These are phyloP conservation scores for Sesia apiformis DNA, from an alignment of 2,888 invertebrate species.

Conservation along the genomic window DNA sequence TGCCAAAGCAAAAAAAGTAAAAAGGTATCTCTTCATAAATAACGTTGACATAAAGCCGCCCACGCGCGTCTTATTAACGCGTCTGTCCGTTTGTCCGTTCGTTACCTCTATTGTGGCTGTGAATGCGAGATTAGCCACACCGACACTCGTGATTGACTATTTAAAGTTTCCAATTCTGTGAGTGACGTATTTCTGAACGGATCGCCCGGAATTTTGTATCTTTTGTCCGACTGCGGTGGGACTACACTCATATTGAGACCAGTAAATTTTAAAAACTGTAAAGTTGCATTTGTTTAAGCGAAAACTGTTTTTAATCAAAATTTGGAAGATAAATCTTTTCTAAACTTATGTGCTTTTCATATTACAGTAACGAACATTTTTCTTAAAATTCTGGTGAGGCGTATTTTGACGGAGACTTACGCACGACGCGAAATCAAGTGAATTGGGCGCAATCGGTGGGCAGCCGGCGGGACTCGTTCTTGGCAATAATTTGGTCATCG, in stretches of 20 bases:
- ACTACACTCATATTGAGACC: too few relatives aligned
- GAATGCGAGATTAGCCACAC: constrained; percentile 70
- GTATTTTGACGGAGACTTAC: not conserved
- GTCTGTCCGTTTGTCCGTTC: constrained; percentile 69
- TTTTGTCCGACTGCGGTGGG: not conserved
- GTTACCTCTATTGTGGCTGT: constrained; percentile 68
- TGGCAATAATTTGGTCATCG: constrained; percentile 67
- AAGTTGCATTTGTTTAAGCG: too few relatives aligned
- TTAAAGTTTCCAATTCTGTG: constrained; percentile 55
- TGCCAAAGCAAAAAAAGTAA: constrained; percentile 43
- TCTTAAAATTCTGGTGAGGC: too few relatives aligned
- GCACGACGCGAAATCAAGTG: constrained; percentile 30
- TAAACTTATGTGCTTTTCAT: too few relatives aligned
- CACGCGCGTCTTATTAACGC: constrained; percentile 70
- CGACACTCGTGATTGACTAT: constrained; percentile 69
- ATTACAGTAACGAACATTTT: too few relatives aligned
- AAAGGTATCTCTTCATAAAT: constrained; percentile 63
- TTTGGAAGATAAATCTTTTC: too few relatives aligned
- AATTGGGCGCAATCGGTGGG: constrained; percentile 25
- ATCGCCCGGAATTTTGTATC: constrained; percentile 9
- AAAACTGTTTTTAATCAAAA: too few relatives aligned
- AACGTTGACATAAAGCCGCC: constrained; percentile 70
- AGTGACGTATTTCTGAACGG: constrained; percentile 47
- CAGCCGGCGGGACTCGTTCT: constrained; percentile 50
- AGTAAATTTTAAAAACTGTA: too few relatives aligned